Evolutionary conservation across 1,140 invertebrate species (phyloP).

Genomic region (Hyphantria cunea): DNA sequence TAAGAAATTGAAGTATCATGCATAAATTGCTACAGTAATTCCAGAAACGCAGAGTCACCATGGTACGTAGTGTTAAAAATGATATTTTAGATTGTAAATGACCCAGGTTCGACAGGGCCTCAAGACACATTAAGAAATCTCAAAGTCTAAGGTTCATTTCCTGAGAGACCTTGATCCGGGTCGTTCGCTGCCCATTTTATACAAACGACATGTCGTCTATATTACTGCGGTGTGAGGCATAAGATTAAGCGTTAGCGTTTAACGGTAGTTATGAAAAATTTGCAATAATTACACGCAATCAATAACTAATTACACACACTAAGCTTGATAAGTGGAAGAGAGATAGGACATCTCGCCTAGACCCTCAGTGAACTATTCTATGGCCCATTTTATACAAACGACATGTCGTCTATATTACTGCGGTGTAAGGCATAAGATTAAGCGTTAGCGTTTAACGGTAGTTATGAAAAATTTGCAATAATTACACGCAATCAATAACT

Average conservation of each 20-base stretch:
- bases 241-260: conserved; percentile 1
- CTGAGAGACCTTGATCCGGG: conserved; percentile 30
- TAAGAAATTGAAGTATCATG: no score
- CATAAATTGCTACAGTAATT: no score
- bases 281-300: no score
- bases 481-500: no score
- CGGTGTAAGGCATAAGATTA: conserved; percentile 11
- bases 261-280: no score
- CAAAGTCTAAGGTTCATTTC: conserved; percentile 40
- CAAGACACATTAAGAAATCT: background rate
- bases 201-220: conserved; percentile 42
- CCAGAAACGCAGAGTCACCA: no score
- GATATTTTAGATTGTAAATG: conserved; percentile 16
- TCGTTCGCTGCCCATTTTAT: conserved; percentile 37
- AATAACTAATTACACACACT: no score
- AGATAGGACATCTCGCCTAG: no score
- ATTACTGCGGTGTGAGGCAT: conserved; percentile 20
- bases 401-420: conserved; percentile 36
- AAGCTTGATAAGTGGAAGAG: no score
- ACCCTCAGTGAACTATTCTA: no score
- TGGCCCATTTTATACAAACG: conserved; percentile 37
- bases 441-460: background rate
- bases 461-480: no score
- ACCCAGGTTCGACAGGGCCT: background rate
- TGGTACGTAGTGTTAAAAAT: background rate